Evolutionary conservation across 2,888 invertebrate species (phyloP).

Genomic region (Andrena minutula): DNA sequence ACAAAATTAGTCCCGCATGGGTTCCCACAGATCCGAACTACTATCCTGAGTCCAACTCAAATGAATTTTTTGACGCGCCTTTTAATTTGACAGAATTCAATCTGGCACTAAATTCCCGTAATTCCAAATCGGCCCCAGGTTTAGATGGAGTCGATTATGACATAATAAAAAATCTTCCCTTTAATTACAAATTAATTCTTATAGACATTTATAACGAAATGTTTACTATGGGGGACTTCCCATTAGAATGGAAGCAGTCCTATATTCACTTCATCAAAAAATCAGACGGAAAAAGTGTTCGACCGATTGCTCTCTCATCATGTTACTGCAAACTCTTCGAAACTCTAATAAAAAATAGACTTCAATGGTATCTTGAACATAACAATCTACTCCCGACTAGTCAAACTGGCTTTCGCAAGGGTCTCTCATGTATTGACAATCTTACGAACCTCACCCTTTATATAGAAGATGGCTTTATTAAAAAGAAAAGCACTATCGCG

Average conservation of each 20-base stretch:
- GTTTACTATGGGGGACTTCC: not conserved
- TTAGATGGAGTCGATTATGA: constrained; percentile 2
- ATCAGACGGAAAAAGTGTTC: constrained; percentile 29
- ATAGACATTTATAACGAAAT: constrained; percentile 8
- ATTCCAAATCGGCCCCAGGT: not conserved
- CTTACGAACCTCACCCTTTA: too few species aligned
- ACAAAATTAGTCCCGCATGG: not conserved
- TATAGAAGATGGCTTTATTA: too few species aligned
- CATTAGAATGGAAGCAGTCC: not conserved
- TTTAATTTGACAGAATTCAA: constrained; percentile 14
- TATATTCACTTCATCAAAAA: constrained; percentile 54
- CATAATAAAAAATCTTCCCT: not conserved
- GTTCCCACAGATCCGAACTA: not conserved
- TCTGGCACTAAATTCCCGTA: not conserved
- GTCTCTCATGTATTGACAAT: too few species aligned
- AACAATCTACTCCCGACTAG: too few species aligned
- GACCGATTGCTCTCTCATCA: too few species aligned
- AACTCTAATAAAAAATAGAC: too few species aligned
- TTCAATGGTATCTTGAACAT: too few species aligned
- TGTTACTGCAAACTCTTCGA: too few species aligned
- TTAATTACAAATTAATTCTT: constrained; percentile 4
- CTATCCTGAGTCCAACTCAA: not conserved
- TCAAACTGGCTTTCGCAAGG: too few species aligned
- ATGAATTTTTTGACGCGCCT: not conserved
- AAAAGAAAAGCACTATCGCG: too few species aligned